Evolutionary conservation across 2,888 invertebrate species (phyloP).

Genomic region (Hypomecis atomaria): DNA sequence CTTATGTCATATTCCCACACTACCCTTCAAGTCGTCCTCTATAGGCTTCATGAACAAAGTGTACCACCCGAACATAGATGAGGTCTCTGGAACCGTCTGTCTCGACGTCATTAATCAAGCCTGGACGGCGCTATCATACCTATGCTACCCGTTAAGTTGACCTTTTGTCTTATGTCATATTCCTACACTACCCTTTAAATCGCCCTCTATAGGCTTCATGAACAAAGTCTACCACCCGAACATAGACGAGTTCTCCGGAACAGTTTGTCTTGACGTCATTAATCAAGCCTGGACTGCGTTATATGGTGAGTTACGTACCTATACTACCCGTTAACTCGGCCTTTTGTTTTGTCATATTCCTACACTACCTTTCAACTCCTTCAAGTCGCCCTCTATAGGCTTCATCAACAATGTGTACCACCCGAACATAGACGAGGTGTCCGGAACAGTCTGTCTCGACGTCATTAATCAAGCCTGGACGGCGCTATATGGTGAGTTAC

Average conservation of each 20-base stretch:
- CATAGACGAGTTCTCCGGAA: slow-evolving; percentile 99
- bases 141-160: no score
- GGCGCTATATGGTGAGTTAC: slow-evolving; percentile 86
- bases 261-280: slow-evolving; percentile 99
- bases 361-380: no score
- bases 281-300: slow-evolving; percentile 99
- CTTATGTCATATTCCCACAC: no score
- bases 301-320: slow-evolving; percentile 89
- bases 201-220: slow-evolving; percentile 99
- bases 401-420: no score
- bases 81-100: slow-evolving; percentile 99
- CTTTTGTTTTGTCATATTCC: no score
- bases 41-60: slow-evolving; percentile 99
- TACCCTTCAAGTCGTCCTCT: slow-evolving; percentile 99
- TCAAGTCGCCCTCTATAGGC: slow-evolving; percentile 83
- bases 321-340: no score
- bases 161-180: no score
- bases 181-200: slow-evolving; percentile 93
- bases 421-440: slow-evolving; percentile 96
- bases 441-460: slow-evolving; percentile 85
- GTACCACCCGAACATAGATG: slow-evolving; percentile 99
- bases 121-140: slow-evolving; percentile 97
- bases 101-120: slow-evolving; percentile 99
- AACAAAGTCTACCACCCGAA: slow-evolving; percentile 99
- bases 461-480: no score